Base-by-base conservation (phyloP, 1,140 invertebrate genomes). In the Sminthurinus signatus region DNA sequence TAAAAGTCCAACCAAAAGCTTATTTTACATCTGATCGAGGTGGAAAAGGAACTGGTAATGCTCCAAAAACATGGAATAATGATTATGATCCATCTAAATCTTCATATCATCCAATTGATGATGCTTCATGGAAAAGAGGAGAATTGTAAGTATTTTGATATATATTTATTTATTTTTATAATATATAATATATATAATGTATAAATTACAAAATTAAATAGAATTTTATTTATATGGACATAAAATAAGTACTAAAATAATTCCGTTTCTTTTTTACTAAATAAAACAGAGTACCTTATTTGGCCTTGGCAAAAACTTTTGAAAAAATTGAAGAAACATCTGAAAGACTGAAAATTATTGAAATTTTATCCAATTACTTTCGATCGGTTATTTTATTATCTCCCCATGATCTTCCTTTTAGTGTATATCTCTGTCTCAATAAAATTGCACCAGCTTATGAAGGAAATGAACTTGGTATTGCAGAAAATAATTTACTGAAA, bases 351-450 rank as follows among this genome's bases (percentile, higher is more conserved):
- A 95, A 96, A 78, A 98, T 94, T 72, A 86, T 98, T 23, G 91
- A 97, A 78, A 94, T 94, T 64, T 74, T 99, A 21, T 84, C 87
- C 51, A 98, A 98, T 77, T 98, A 91, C 76, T 89, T 98, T 39
- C 84, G 93, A 25, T 98, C 95, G 0, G 91, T 96, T 1, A 89
- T 96, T 50, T 80, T 87, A 10, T 77, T 97, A 4, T 89, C 84
- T 31, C 92, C 94, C 0, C 82, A 89, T 50, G 96, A 99, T 78
- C 78, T 99, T 15, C 67, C 96, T 44, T 83, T 87, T 0, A 93
- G 89, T 75, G 83, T 99, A 17, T 98, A 99, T 76, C 77, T 99
- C 32, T 97, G 93, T 76, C 80, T 99, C 0, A 99, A 99, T 80
- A 88, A 94, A 77, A 76, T 98, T 44, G 94, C 89, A 2, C 96